Evolutionary conservation across 2,888 invertebrate genomes (phyloP), one percentile per base, ranked within the genome.

Genomic region (Synergus laeviventris): DNA sequence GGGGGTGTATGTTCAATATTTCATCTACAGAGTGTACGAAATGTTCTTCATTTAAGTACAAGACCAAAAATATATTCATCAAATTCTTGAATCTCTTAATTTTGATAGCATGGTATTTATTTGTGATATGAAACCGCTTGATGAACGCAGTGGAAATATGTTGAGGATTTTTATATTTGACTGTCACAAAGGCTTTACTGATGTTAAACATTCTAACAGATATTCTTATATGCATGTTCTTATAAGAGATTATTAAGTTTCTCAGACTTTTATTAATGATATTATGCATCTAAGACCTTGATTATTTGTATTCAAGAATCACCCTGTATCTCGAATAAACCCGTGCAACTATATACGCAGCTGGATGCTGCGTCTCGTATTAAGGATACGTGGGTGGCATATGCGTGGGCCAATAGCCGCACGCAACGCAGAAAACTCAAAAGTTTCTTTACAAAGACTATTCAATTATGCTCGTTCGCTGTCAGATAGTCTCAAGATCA

Each of bases 371-470:
- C 76, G 78, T 77, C 70, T 77, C 82, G 84, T 84, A 85, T 86
- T 85, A 83, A 84, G 75, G 79, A 78, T 83, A 87, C 86, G 87
- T 86, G 85, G 86, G 87, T 80, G 74, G 75, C 75, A 84, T 76
- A 82, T 86, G 87, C 87, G 87, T 87, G 87, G 87, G 87, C 85
- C 83, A 84, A 85, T 84, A 86, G 85, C 85, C 86, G 86, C 87
- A 83, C 83, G 78, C 80, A 78, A 36, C 42, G 49, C 31, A 31
- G 66, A 49, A 60, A 74, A 73, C 42, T 54, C 75, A 73, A 59
- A 64, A 73, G 59, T 75, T 79, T 76, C 77, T 74, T 75, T 62
- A 42, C 61, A 73, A 66, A 49, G 75, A 74, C 31, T 39, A 60
- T 61, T 74, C 38, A 74, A 78, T 80, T 77, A 81, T 78, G 80